phyloP scores from a whole-genome alignment of 2,797 vertebrate genomes.

The Pelobates cultripes region DNA sequence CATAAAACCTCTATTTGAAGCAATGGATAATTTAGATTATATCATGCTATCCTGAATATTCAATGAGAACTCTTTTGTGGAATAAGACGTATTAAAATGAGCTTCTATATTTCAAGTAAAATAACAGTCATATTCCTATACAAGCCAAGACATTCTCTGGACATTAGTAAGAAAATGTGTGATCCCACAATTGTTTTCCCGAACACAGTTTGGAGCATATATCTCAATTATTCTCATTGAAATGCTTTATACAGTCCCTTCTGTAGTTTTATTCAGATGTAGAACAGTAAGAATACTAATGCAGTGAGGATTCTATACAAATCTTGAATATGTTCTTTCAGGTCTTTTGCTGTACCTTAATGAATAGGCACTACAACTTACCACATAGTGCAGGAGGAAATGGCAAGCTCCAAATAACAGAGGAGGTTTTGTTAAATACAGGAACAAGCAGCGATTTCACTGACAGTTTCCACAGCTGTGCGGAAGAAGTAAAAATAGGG shows the following conservation, averaged over 20 bases:
- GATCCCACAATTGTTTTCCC: neutral
- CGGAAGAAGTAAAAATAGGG: conserved; percentile 34
- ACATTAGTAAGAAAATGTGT: neutral
- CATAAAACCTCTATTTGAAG: no score
- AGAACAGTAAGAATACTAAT: conserved; percentile 1
- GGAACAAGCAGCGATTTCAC: conserved; percentile 22
- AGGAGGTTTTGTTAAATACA: conserved; percentile 28
- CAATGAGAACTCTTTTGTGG: no score
- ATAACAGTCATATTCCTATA: neutral
- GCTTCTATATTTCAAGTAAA: no score
- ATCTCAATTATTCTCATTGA: neutral
- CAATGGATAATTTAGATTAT: no score
- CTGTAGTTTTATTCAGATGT: neutral
- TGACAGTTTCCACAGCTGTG: conserved; percentile 43
- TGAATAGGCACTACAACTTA: neutral
- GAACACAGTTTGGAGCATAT: neutral
- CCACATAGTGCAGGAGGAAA: conserved; percentile 12
- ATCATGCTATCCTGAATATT: no score
- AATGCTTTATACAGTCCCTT: neutral
- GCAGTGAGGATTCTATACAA: neutral
- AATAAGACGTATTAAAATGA: no score
- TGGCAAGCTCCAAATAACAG: neutral
- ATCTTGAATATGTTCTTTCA: conserved; percentile 1
- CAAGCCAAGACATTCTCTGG: neutral
- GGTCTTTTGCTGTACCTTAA: neutral